Evolutionary conservation across 2,888 invertebrate genomes (phyloP).

Genomic region (Serripes groenlandicus): DNA sequence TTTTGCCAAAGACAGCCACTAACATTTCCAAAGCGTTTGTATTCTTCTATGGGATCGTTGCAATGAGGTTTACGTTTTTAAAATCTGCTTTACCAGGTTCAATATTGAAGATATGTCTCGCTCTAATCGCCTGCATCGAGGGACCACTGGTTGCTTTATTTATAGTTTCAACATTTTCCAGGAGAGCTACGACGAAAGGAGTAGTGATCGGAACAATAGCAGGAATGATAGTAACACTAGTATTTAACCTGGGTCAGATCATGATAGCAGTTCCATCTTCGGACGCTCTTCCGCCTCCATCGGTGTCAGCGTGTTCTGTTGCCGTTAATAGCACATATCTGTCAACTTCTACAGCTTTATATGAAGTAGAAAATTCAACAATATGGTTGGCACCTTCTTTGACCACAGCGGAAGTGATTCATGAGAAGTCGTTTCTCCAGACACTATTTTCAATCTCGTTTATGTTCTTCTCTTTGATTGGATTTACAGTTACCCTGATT

Average conservation of each 20-base stretch:
- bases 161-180: slow-evolving; percentile 10
- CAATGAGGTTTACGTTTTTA: neutral
- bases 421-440: no score
- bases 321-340: no score
- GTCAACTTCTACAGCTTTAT: no score
- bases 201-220: neutral
- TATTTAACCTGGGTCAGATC: slow-evolving; percentile 32
- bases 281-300: neutral
- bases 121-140: slow-evolving; percentile 2
- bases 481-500: neutral
- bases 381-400: no score
- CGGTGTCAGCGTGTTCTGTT: neutral
- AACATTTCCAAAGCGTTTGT: neutral
- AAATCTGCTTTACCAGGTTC: slow-evolving; percentile 3
- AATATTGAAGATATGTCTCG: neutral
- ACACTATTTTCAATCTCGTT: slow-evolving; percentile 13
- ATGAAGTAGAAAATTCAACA: no score
- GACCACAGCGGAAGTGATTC: no score
- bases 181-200: slow-evolving; percentile 10
- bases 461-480: slow-evolving; percentile 3
- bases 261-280: neutral
- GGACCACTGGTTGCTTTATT: slow-evolving; percentile 17
- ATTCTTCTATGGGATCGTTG: neutral
- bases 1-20: neutral
- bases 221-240: slow-evolving; percentile 16